phyloP scores from a whole-genome alignment of 2,888 invertebrate genomes.

The Abrostola tripartita region DNA sequence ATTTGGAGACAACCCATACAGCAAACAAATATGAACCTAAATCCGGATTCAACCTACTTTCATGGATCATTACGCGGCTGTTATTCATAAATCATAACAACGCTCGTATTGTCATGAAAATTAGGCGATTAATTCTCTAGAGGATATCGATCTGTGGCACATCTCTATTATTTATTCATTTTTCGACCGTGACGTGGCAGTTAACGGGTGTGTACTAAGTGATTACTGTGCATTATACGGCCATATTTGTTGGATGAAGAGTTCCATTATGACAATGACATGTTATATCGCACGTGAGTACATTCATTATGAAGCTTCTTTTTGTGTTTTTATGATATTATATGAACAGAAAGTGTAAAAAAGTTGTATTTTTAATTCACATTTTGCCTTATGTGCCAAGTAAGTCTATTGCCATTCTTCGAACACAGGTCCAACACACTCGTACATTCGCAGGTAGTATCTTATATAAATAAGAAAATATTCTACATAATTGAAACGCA shows the following conservation, averaged over 20 bases:
- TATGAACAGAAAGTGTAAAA: too few relatives aligned
- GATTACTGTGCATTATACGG: constrained; percentile 46
- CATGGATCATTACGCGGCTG: constrained; percentile 23
- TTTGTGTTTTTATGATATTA: too few relatives aligned
- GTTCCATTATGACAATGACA: constrained; percentile 38
- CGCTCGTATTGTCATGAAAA: constrained; percentile 29
- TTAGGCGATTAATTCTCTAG: constrained; percentile 31
- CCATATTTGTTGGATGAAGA: constrained; percentile 16
- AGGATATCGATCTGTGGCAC: constrained; percentile 32
- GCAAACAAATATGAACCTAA: neutral
- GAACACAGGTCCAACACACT: too few relatives aligned
- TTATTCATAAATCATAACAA: constrained; percentile 18
- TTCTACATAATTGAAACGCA: neutral
- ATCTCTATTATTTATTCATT: constrained; percentile 44
- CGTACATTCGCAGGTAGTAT: too few relatives aligned
- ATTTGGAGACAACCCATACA: neutral
- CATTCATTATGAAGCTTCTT: constrained; percentile 1
- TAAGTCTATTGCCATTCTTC: too few relatives aligned
- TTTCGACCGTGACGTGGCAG: constrained; percentile 31
- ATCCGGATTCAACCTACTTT: constrained; percentile 10
- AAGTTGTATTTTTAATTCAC: too few relatives aligned
- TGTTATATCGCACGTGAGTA: constrained; percentile 19
- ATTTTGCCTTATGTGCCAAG: too few relatives aligned
- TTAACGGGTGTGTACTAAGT: constrained; percentile 37
- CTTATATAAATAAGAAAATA: neutral